Base-by-base conservation (phyloP, 2,888 invertebrate genomes). In the Acleris holmiana region DNA sequence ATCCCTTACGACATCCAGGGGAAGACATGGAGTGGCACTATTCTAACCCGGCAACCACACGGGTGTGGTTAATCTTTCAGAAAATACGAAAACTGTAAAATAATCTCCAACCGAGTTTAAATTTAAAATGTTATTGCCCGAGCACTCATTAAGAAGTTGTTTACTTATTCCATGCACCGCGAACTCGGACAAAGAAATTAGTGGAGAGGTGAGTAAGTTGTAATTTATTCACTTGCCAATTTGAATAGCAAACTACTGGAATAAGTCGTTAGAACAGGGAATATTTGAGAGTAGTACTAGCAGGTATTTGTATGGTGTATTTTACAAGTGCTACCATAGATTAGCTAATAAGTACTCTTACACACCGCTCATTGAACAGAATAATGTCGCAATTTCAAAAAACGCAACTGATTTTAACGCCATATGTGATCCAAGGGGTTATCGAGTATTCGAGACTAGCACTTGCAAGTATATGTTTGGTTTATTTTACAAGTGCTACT, bases 191-290 rank as follows among this genome's bases (percentile, higher is more conserved):
- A 65, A 65, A 65, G 65, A 65, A 65, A 59, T 65, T 65, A 65
- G 55, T 54, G 48, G 53, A 51, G 54, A 65, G 65, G 65, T 65
- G 60, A 50, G 47, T 7, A 60, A 65, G 55, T 60, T 65, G 55
- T 65, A 65, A 65, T 65, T 65, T 60, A 65, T 65, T 65, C 65
- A 60, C 65, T 55, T 46, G 60, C 59, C 49, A 65, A 65, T 65
- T 65, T 60, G 65, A 65, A 65, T 65, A 65, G 65, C 65, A 55
- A 65, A 65, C 65, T 65, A 65, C 49, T 60, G 50, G 55, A 59
- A 58, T 46, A 40, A 41, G 41, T 23, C 23, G 47, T 64, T 54
- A 59, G 48, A 35, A 40, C 50, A 49, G 40, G n/a, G 13, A 19
- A 41, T 25, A 15, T 47, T 54, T 18, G n/a, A 29, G 21, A n/a